These are phyloP conservation scores for Stenoptilia bipunctidactyla DNA, from an alignment of 2,888 invertebrate genomes.

Conservation along the genomic window DNA sequence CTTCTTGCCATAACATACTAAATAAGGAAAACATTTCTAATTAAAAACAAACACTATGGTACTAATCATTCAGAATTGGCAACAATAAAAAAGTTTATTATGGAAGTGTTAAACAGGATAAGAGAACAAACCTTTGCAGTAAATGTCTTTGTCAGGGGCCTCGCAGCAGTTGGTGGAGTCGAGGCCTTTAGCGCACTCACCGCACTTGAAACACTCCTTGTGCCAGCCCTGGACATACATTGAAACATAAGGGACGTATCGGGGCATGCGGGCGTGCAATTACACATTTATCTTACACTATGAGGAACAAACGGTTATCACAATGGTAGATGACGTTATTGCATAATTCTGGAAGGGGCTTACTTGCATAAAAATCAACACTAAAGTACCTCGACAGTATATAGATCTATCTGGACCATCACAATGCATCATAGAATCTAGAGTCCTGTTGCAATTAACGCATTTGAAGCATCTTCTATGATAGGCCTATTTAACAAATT, in stretches of 20 bases:
- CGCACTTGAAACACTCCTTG: constrained; percentile 95
- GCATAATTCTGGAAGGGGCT: constrained; percentile 27
- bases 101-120: constrained; percentile 12
- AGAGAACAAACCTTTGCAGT: constrained; percentile 88
- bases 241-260: constrained; percentile 38
- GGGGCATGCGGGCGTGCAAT: constrained; percentile 37
- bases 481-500: constrained; percentile 77
- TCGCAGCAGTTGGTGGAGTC: constrained; percentile 94
- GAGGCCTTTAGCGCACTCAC: constrained; percentile 86
- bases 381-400: constrained; percentile 87
- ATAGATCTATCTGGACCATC: constrained; percentile 93
- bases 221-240: constrained; percentile 85
- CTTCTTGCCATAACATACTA: constrained; percentile 96
- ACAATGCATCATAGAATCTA: constrained; percentile 91
- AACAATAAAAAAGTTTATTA: constrained; percentile 7
- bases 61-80: background rate
- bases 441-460: constrained; percentile 84
- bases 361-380: constrained; percentile 20
- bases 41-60: constrained; percentile 23
- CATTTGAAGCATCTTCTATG: constrained; percentile 93
- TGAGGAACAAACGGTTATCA: constrained; percentile 47
- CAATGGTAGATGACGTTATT: constrained; percentile 43
- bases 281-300: constrained; percentile 16
- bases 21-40: constrained; percentile 40
- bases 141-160: constrained; percentile 95